Evolutionary conservation across 64 coral and sea anemone species (phyloP), one percentile per base, ranked within the genome.

Genomic region (Dendrophyllia cribrosa): DNA sequence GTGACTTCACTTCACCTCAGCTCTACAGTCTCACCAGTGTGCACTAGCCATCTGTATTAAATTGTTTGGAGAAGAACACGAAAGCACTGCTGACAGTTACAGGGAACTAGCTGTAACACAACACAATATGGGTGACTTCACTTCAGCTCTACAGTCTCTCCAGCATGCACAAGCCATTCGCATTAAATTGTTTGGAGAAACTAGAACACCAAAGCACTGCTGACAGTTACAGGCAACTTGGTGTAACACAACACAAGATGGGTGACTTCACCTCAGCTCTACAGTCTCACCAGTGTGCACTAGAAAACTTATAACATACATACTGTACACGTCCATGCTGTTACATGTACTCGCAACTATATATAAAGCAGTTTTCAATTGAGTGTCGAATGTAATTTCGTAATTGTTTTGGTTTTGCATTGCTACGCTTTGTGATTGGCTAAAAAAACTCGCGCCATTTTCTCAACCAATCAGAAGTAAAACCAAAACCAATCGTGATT

Each of bases 21-120:
- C 68, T 8, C 21, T 71, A 71, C 2, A 71, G 0, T 43, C 24
- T 0, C 68, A 43, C 24, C 68, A 71, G 45, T 47, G 15, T 20
- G 74, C 46, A 76, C n/a, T 76, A 11, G 48, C 44, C 5, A 76
- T 76, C 48, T 19, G 44, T 6, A 5, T 25, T 47, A 52, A 76
- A 76, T 2, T 51, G 46, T 76, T 51, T 76, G 73, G 73, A 51
- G 73, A 76, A 76, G 73, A 76, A 51, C 73, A 76, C 17, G 4
- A 10, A 49, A 76, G 43, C 25, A 74, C 71, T 45, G 26, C 71
- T 74, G 71, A 22, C 66, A 68, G 66, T 24, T 68, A 68, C 66
- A 20, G 22, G 20, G 6, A n/a, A 23, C 66, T 68, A 2, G 66
- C 21, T 20, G n/a, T 22, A 21, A 68, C 20, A 68, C 19, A 68